Percentiles rank a stretch among this genome's conserved stretches.
Evolutionary conservation across 1,140 invertebrate species (phyloP).

Genomic region (Drosophila gunungcola): DNA sequence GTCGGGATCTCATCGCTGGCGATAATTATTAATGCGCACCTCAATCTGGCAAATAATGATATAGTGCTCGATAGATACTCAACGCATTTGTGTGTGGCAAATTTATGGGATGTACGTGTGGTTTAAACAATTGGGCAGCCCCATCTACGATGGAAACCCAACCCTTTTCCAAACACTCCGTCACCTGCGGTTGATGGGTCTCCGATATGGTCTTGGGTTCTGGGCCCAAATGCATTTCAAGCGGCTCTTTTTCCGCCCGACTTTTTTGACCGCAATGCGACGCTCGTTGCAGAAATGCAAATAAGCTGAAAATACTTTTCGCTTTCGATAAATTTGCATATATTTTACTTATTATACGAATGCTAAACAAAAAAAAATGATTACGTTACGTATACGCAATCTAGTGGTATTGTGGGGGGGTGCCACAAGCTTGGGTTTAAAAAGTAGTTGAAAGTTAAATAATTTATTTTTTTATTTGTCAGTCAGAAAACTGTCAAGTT

Average conservation of each 20-base stretch:
- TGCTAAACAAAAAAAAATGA: not conserved
- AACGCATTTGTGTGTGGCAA: constrained; percentile 19
- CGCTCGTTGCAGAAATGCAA: constrained; percentile 48
- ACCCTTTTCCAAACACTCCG: constrained; percentile 7
- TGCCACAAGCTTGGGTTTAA: too few species aligned
- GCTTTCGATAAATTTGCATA: constrained; percentile 38
- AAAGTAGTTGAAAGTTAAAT: not conserved
- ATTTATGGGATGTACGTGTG: constrained; percentile 44
- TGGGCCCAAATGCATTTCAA: constrained; percentile 28
- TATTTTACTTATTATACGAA: constrained; percentile 1
- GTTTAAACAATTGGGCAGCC: constrained; percentile 20
- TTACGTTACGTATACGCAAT: constrained; percentile 23
- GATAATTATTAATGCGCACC: constrained; percentile 40
- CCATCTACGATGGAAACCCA: not conserved
- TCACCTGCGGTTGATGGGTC: constrained; percentile 19
- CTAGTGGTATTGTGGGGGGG: not conserved
- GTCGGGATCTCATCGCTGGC: constrained; percentile 5
- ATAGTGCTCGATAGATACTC: constrained; percentile 32
- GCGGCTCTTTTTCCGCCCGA: constrained; percentile 21
- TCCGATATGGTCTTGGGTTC: not conserved
- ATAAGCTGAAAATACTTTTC: constrained; percentile 47
- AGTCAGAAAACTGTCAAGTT: too few species aligned
- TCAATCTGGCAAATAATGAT: constrained; percentile 45
- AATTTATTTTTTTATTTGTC: not conserved
- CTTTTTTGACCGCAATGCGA: constrained; percentile 47